Percentiles rank a stretch among this genome's conserved stretches.
Conservation (phyloP, 2,113 vertebrate genomes). For the Pheucticus melanocephalus region DNA sequence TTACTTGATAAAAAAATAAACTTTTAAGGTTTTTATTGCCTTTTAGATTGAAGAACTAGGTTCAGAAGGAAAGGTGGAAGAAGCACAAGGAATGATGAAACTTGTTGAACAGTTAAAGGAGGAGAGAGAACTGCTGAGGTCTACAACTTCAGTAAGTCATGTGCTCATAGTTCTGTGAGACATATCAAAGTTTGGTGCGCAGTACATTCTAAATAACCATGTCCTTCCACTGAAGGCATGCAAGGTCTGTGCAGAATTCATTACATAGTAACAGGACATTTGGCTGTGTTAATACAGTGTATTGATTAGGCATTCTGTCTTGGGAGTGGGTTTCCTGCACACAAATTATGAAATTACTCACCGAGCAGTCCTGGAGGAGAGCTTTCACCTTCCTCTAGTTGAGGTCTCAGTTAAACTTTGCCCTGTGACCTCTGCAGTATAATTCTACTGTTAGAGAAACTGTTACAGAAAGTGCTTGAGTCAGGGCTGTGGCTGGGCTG, state of each 20-base stretch:
- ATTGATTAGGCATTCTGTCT: background rate
- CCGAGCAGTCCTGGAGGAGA: background rate
- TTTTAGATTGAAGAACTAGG: conserved; percentile 95
- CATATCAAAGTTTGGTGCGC: background rate
- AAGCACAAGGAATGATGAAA: conserved; percentile 99
- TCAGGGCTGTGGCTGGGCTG: background rate
- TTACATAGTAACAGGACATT: background rate
- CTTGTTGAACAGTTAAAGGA: conserved; percentile 98
- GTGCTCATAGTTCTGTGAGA: background rate
- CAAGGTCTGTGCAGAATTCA: background rate
- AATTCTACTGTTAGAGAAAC: background rate
- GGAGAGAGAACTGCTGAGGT: conserved; percentile 90
- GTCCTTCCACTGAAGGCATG: background rate
- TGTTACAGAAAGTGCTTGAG: background rate
- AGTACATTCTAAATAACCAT: background rate
- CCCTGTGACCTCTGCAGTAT: rapidly evolving
- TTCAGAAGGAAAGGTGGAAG: conserved; percentile 96
- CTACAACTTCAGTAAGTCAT: conserved; percentile 91
- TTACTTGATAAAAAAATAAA: background rate
- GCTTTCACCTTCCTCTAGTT: background rate
- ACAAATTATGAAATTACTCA: background rate
- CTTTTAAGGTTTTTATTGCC: background rate
- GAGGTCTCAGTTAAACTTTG: background rate
- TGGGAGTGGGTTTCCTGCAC: background rate
- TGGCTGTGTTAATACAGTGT: background rate